phyloP scores from a whole-genome alignment of 92 coral and sea anemone species.

The Phenganax marumi region DNA sequence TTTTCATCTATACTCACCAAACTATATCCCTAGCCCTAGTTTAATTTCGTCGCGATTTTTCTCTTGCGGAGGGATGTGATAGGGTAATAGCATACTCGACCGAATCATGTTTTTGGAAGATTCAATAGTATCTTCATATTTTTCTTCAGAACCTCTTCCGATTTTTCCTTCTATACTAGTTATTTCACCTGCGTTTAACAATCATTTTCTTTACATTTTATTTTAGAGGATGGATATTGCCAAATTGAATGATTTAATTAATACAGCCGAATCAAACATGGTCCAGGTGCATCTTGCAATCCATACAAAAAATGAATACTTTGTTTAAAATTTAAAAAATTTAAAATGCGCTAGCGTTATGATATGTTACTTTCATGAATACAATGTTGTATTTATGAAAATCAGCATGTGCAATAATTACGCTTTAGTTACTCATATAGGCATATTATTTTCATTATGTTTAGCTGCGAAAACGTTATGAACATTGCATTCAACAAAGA shows the following conservation, averaged over 20 bases:
- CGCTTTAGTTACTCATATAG: background rate
- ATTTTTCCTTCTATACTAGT: no score
- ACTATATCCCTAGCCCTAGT: no score
- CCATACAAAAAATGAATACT: no score
- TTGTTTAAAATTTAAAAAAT: no score
- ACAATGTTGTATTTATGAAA: background rate
- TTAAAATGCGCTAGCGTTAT: no score
- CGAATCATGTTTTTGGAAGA: no score
- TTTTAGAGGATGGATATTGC: slow-evolving; percentile 90
- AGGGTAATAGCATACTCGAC: no score
- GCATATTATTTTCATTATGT: background rate
- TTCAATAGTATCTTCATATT: no score
- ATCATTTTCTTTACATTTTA: background rate
- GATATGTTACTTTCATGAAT: background rate
- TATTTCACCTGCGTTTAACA: background rate
- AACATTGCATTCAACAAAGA: slow-evolving; percentile 88
- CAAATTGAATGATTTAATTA: slow-evolving; percentile 87
- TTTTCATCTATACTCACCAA: no score
- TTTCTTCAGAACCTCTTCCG: no score
- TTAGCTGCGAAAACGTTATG: slow-evolving; percentile 86
- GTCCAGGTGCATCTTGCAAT: slow-evolving; percentile 57
- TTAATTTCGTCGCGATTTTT: no score
- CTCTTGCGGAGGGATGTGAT: no score
- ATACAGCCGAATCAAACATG: slow-evolving; percentile 96
- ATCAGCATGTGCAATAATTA: background rate